These are phyloP conservation scores for Drosophila koepferae DNA, from an alignment of 2,888 invertebrate genomes.

Conservation along the genomic window DNA sequence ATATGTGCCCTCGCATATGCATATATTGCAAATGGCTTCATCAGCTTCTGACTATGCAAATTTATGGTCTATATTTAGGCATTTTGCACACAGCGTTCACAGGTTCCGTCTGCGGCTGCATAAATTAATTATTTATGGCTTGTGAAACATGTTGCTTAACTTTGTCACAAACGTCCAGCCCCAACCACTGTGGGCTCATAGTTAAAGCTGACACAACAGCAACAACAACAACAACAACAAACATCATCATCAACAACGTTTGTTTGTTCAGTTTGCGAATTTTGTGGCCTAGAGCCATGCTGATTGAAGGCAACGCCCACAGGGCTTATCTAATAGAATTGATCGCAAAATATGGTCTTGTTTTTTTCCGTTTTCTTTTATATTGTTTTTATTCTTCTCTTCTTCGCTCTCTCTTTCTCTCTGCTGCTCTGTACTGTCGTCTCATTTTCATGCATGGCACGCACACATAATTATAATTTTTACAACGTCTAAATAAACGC, in stretches of 20 bases:
- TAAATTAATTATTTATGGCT: conserved; percentile 79
- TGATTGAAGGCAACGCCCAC: conserved; percentile 39
- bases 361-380: conserved; percentile 38
- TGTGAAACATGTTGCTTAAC: conserved; percentile 66
- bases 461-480: conserved; percentile 80
- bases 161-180: conserved; percentile 17
- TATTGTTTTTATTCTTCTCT: neutral
- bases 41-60: conserved; percentile 60
- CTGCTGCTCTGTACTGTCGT: neutral
- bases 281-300: conserved; percentile 38
- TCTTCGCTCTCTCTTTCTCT: neutral
- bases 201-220: conserved; percentile 17
- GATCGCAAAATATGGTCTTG: conserved; percentile 75
- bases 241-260: conserved; percentile 40
- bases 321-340: conserved; percentile 69
- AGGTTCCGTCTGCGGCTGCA: conserved; percentile 56
- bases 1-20: neutral
- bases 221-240: conserved; percentile 22
- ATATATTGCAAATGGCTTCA: conserved; percentile 65
- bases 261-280: conserved; percentile 64
- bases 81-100: conserved; percentile 68
- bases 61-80: conserved; percentile 78
- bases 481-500: conserved; percentile 79
- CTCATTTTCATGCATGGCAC: conserved; percentile 63
- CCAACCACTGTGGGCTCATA: neutral